Conservation (phyloP, 2,888 invertebrate species). For the Parnassius smintheus region DNA sequence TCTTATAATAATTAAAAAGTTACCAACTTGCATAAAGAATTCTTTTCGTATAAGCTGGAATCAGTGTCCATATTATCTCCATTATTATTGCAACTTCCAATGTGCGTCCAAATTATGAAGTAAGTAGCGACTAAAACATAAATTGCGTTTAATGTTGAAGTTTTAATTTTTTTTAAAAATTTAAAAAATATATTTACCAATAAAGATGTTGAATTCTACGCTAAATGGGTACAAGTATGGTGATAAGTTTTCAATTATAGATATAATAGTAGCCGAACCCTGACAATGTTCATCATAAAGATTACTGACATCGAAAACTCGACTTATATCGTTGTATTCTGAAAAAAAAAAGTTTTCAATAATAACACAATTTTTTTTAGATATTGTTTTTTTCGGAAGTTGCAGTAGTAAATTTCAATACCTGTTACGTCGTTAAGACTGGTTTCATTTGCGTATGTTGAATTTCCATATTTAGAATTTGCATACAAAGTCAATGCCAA, state of each 20-base stretch:
- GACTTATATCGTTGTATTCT: constrained; percentile 19
- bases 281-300: constrained; percentile 69
- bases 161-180: too few relatives aligned
- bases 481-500: constrained; percentile 82
- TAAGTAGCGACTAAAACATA: constrained; percentile 83
- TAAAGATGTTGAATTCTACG: constrained; percentile 89
- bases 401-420: background rate
- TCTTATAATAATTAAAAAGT: background rate
- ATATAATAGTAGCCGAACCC: constrained; percentile 64
- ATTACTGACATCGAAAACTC: constrained; percentile 59
- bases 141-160: constrained; percentile 1
- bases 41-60: constrained; percentile 54
- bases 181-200: constrained; percentile 68
- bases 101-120: constrained; percentile 88
- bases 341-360: constrained; percentile 7
- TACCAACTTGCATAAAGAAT: constrained; percentile 61
- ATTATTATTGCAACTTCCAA: constrained; percentile 81
- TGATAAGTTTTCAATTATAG: constrained; percentile 82
- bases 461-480: constrained; percentile 48
- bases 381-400: background rate
- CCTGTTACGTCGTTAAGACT: constrained; percentile 8
- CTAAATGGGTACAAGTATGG: constrained; percentile 91
- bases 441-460: constrained; percentile 8
- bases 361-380: constrained; percentile 1
- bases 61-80: constrained; percentile 51